Percentiles rank a stretch among this genome's conserved stretches.
Evolutionary conservation across 2,113 vertebrate species (phyloP).

Genomic region (Chaetorhynchus papuensis): DNA sequence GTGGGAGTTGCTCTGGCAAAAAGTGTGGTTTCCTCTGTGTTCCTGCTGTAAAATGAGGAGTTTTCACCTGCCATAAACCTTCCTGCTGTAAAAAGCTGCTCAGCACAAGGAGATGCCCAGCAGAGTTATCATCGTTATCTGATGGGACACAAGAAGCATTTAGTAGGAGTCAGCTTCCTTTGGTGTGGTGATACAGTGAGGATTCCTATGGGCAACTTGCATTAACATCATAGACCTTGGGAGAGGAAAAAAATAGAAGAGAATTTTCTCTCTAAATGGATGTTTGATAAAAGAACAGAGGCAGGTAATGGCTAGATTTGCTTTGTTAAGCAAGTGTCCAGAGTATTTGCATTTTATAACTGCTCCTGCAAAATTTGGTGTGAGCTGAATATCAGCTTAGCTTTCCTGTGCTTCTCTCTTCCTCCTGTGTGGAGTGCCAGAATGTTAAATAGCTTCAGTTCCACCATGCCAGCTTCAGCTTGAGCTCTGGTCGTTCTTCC

Average conservation of each 20-base stretch:
- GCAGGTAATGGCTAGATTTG: background rate
- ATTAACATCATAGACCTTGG: background rate
- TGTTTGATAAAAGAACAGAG: slow-evolving; percentile 30
- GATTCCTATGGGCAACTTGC: background rate
- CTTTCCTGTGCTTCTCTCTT: background rate
- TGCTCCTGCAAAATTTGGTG: background rate
- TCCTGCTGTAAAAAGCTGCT: slow-evolving; percentile 19
- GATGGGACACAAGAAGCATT: background rate
- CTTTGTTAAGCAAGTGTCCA: slow-evolving; percentile 21
- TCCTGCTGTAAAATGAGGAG: background rate
- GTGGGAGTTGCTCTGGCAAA: slow-evolving; percentile 10
- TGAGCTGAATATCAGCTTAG: slow-evolving; percentile 32
- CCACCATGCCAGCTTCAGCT: background rate
- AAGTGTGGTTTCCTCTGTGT: background rate
- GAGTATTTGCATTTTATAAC: slow-evolving; percentile 56
- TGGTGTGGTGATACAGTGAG: background rate
- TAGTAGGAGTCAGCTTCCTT: background rate
- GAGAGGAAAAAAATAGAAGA: background rate
- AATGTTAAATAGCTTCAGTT: slow-evolving; percentile 28
- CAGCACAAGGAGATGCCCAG: background rate
- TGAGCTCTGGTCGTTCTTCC: background rate
- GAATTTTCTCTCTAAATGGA: background rate
- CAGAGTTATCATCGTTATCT: background rate
- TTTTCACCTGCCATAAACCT: slow-evolving; percentile 41
- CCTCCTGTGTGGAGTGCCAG: background rate